phyloP scores from a whole-genome alignment of 1,140 invertebrate species.

The Heliconius nattereri region DNA sequence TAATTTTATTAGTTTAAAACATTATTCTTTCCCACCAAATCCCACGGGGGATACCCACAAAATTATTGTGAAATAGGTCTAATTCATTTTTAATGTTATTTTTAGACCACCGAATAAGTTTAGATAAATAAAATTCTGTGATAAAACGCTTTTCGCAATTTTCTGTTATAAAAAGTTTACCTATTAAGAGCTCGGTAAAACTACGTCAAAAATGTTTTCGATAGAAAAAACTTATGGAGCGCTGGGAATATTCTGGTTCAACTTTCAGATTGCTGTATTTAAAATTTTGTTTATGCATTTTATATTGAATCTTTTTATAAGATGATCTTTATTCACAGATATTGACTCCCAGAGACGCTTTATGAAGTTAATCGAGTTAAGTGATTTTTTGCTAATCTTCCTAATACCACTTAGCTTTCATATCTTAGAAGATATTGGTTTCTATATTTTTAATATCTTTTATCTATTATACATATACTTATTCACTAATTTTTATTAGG shows the following conservation, averaged over 20 bases:
- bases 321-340: conserved; percentile 15
- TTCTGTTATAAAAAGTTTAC: conserved; percentile 41
- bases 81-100: conserved; percentile 28
- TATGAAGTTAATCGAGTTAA: background rate
- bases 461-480: too few relatives aligned
- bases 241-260: conserved; percentile 32
- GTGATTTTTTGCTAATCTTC: background rate
- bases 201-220: conserved; percentile 41
- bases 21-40: background rate
- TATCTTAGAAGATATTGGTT: background rate
- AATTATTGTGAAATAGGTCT: background rate
- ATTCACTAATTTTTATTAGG: too few relatives aligned
- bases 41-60: background rate
- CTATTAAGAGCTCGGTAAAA: conserved; percentile 43
- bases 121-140: conserved; percentile 31
- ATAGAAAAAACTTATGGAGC: conserved; percentile 32
- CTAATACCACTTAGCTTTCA: background rate
- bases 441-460: background rate
- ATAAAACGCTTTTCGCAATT: conserved; percentile 32
- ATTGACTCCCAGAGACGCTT: background rate
- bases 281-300: conserved; percentile 24
- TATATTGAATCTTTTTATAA: conserved; percentile 23
- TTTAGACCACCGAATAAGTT: conserved; percentile 5
- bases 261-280: conserved; percentile 28
- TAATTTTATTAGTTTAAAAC: background rate